Evolutionary conservation across 1,140 invertebrate genomes (phyloP).

Genomic region (Pachyrhynchus sulphureomaculatus): DNA sequence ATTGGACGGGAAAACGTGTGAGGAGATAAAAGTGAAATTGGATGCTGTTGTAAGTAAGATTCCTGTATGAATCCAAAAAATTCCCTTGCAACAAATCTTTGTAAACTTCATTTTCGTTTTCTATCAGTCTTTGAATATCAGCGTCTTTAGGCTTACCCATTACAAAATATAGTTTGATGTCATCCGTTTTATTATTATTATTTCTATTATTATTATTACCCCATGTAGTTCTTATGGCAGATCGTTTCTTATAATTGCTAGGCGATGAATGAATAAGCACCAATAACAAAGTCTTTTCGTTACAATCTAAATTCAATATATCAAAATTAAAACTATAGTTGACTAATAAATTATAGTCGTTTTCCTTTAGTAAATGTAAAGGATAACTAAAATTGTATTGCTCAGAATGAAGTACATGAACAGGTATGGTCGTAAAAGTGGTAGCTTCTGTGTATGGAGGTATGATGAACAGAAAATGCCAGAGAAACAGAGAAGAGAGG

Average conservation of each 20-base stretch:
- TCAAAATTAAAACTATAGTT: slow-evolving; percentile 45
- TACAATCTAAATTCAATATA: slow-evolving; percentile 43
- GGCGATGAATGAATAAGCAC: slow-evolving; percentile 71
- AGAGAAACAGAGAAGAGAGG: neutral
- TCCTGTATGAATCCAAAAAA: slow-evolving; percentile 78
- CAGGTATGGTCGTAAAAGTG: neutral
- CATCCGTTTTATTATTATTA: no score
- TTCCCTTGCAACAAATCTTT: slow-evolving; percentile 77
- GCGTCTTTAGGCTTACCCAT: slow-evolving; percentile 60
- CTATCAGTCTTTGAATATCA: slow-evolving; percentile 53
- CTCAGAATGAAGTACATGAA: slow-evolving; percentile 12
- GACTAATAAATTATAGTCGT: slow-evolving; percentile 45
- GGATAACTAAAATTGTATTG: slow-evolving; percentile 33
- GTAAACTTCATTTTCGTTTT: slow-evolving; percentile 61
- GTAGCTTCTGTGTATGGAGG: neutral
- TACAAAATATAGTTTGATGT: slow-evolving; percentile 65
- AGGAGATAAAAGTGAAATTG: no score
- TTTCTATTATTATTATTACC: slow-evolving; percentile 51
- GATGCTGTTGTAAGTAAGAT: slow-evolving; percentile 90
- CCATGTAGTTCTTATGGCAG: slow-evolving; percentile 69
- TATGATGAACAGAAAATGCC: neutral
- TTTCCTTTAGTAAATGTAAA: slow-evolving; percentile 21
- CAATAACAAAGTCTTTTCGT: slow-evolving; percentile 49
- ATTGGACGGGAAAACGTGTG: no score
- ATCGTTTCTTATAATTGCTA: slow-evolving; percentile 60